Conservation (phyloP, 2,888 invertebrate species). For the Aradus depressus region DNA sequence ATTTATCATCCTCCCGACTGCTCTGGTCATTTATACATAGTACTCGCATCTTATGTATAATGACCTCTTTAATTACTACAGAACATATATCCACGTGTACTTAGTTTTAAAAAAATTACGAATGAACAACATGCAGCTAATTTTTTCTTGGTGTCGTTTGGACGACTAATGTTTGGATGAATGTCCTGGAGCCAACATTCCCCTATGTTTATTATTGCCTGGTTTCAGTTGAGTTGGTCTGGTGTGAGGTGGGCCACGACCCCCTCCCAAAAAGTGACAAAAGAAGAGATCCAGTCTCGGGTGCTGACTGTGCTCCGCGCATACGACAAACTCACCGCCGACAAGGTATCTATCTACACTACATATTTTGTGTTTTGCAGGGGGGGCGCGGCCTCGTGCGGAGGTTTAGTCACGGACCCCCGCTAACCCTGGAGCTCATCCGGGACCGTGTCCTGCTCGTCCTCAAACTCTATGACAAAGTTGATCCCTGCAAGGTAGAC, state of each 20-base stretch:
- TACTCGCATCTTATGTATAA: too few species aligned
- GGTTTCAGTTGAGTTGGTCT: background rate
- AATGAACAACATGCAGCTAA: background rate
- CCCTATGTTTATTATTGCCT: background rate
- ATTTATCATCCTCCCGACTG: too few species aligned
- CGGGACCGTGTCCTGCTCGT: conserved; percentile 85
- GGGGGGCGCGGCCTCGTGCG: conserved; percentile 21
- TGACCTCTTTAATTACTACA: background rate
- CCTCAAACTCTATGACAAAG: conserved; percentile 94
- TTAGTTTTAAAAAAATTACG: background rate
- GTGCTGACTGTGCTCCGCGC: conserved; percentile 77
- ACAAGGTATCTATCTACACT: conserved; percentile 56
- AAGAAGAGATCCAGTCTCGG: conserved; percentile 58
- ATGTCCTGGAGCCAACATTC: too few species aligned
- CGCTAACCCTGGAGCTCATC: conserved; percentile 71
- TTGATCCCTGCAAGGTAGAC: conserved; percentile 80
- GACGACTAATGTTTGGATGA: too few species aligned
- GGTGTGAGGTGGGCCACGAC: conserved; percentile 3
- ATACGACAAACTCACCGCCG: conserved; percentile 78
- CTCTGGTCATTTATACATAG: too few species aligned
- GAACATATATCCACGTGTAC: conserved; percentile 7
- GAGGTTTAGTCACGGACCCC: conserved; percentile 38
- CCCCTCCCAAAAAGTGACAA: conserved; percentile 2
- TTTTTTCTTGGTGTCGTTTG: background rate
- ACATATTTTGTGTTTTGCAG: conserved; percentile 14